These are phyloP conservation scores for Pedetes capensis DNA, from an alignment of 2,113 vertebrate genomes.

Conservation along the genomic window DNA sequence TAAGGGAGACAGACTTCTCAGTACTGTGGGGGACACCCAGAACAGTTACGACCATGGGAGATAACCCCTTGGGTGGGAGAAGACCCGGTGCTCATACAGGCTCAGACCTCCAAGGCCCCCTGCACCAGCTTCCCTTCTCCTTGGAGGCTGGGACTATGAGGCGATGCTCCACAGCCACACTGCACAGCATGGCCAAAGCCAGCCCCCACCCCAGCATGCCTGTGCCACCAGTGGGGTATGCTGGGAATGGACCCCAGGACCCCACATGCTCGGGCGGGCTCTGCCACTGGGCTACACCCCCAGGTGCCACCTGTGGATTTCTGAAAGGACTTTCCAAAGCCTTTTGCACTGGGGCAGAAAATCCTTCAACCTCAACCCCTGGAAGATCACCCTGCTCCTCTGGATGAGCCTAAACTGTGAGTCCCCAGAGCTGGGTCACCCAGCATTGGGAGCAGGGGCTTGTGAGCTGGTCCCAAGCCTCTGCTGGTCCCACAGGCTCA, in stretches of 20 bases:
- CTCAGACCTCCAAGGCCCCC: not conserved
- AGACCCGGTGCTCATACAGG: not conserved
- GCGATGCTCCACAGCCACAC: not conserved
- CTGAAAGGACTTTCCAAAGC: not conserved
- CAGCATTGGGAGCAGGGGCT: not conserved
- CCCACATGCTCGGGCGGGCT: not conserved
- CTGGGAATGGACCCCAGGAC: not conserved
- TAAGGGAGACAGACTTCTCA: not conserved
- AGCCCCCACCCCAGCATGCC: rapidly evolving
- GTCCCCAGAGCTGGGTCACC: not conserved
- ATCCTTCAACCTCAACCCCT: not conserved
- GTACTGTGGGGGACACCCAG: not conserved
- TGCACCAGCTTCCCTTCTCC: not conserved
- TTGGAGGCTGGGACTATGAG: not conserved
- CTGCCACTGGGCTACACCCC: not conserved
- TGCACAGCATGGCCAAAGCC: rapidly evolving
- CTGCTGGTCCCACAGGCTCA: rapidly evolving
- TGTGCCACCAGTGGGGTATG: not conserved
- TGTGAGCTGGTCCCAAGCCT: not conserved
- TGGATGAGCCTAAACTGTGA: not conserved
- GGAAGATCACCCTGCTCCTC: not conserved
- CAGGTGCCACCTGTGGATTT: not conserved
- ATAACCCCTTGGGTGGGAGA: not conserved
- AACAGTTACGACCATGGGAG: not conserved
- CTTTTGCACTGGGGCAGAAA: not conserved